A percentile compares a stretch with the other conserved stretches of the same genome.
These are phyloP conservation scores for Microcebus tavaratra DNA, from an alignment of 2,113 vertebrate species.

Conservation along the genomic window DNA sequence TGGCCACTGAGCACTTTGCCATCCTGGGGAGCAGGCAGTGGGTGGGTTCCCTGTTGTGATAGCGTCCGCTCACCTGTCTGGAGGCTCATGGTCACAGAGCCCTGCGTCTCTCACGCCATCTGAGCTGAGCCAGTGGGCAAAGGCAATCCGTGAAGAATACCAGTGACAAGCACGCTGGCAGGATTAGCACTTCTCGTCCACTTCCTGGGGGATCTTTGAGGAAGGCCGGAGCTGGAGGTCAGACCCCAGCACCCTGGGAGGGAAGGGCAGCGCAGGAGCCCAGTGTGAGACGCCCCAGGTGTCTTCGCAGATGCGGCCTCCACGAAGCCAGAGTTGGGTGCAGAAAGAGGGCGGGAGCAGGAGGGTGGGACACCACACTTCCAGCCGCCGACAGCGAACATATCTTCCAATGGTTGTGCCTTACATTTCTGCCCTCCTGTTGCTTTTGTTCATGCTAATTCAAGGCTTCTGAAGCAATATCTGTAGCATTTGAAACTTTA, in stretches of 20 bases:
- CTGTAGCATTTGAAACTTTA: neutral
- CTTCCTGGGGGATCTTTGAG: neutral
- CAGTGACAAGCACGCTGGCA: accelerated
- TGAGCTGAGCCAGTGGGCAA: neutral
- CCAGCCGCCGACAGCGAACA: too few relatives aligned
- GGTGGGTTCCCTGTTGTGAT: neutral
- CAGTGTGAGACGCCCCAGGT: neutral
- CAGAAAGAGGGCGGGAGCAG: too few relatives aligned
- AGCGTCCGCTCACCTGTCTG: neutral
- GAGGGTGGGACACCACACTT: neutral
- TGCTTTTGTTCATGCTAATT: neutral
- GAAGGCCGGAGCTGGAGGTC: neutral
- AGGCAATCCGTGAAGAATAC: accelerated
- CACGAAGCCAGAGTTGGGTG: too few relatives aligned
- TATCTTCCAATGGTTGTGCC: neutral
- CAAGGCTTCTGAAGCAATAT: neutral
- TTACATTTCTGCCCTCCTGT: accelerated
- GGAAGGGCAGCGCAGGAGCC: neutral
- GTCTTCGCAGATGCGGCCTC: accelerated
- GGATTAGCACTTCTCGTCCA: accelerated
- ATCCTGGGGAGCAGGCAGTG: too few relatives aligned
- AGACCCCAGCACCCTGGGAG: accelerated
- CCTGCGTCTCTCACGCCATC: neutral
- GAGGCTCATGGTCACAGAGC: neutral
- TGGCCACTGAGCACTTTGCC: too few relatives aligned